Conservation (phyloP, 2,797 vertebrate genomes). For the Neopelma chrysocephalum region DNA sequence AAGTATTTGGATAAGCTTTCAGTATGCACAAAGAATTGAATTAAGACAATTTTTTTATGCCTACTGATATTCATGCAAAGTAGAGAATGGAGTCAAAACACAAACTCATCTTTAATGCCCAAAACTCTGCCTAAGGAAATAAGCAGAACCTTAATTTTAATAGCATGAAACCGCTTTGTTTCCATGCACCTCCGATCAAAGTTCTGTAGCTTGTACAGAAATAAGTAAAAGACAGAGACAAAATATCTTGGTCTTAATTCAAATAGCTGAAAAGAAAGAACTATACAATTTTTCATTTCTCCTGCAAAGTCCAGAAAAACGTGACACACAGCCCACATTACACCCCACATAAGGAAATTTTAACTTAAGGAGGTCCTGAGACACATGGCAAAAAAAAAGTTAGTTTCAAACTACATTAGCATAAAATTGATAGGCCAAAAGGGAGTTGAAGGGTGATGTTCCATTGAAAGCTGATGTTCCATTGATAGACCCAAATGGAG, state of each 20-base stretch:
- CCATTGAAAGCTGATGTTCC: neutral
- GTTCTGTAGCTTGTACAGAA: neutral
- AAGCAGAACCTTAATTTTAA: neutral
- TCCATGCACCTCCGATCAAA: neutral
- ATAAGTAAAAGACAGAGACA: neutral
- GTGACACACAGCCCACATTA: neutral
- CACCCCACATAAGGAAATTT: neutral
- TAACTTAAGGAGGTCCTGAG: neutral
- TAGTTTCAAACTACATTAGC: neutral
- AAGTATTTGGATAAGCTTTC: neutral
- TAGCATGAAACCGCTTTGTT: neutral
- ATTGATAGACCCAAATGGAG: neutral
- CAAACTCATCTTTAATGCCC: neutral
- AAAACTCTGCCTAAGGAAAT: neutral
- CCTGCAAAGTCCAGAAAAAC: neutral
- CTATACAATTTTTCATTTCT: neutral
- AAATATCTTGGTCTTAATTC: neutral
- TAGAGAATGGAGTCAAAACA: neutral
- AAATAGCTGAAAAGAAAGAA: neutral
- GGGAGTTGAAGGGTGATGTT: neutral
- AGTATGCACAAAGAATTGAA: neutral
- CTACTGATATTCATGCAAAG: neutral
- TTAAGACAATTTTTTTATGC: rapidly evolving
- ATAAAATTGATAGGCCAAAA: neutral
- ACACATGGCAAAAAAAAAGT: neutral